Evolutionary conservation across 2,113 vertebrate genomes (phyloP).

Genomic region (Neotoma lepida): DNA sequence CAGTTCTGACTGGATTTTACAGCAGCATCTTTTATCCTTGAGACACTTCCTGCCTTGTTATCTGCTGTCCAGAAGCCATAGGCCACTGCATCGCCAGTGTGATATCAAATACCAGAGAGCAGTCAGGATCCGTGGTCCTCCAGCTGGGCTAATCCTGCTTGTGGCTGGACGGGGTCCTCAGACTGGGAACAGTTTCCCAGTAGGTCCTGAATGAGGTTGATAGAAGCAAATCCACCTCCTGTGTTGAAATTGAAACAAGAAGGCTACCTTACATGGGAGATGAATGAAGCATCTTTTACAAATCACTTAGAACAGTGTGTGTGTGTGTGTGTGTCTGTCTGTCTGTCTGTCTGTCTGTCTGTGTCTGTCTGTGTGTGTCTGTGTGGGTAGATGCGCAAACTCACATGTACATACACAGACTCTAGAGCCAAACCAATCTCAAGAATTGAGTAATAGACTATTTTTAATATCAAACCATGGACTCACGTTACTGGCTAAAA

Average conservation of each 20-base stretch:
- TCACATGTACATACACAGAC: not conserved
- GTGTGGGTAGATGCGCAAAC: not conserved
- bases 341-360: not conserved
- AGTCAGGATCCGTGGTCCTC: no score
- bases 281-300: not conserved
- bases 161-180: not conserved
- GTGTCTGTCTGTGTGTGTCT: not conserved
- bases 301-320: not conserved
- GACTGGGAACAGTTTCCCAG: not conserved
- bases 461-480: not conserved
- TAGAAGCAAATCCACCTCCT: not conserved
- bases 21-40: not conserved
- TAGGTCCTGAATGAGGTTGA: not conserved
- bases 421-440: not conserved
- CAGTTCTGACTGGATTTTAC: not conserved
- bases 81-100: fast-evolving
- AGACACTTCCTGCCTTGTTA: no score
- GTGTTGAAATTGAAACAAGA: not conserved
- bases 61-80: no score
- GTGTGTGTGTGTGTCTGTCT: not conserved
- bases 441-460: not conserved
- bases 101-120: no score
- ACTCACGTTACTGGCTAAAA: no score
- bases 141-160: not conserved
- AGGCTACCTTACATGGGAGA: not conserved